Evolutionary conservation across 2,888 invertebrate genomes (phyloP).

Genomic region (Hypselothyrea guttata): DNA sequence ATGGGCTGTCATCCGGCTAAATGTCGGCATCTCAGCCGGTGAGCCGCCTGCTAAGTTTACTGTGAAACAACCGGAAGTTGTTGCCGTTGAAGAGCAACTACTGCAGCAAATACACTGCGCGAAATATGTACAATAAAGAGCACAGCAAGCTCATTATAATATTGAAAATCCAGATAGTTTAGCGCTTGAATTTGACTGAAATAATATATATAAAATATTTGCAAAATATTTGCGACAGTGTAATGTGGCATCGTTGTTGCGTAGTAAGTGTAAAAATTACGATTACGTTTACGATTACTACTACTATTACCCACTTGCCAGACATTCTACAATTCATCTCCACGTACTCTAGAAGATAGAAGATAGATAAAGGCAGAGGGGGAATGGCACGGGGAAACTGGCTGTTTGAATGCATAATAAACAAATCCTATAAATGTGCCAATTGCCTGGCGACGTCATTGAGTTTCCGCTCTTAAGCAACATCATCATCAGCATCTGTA

Average conservation of each 20-base stretch:
- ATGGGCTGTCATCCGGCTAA: constrained; percentile 55
- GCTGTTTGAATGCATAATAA: constrained; percentile 58
- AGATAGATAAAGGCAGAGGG: too few relatives aligned
- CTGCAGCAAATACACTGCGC: too few relatives aligned
- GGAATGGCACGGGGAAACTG: not conserved
- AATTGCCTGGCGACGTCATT: constrained; percentile 70
- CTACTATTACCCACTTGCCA: constrained; percentile 67
- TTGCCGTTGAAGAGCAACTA: constrained; percentile 38
- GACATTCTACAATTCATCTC: constrained; percentile 33
- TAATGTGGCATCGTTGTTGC: not conserved
- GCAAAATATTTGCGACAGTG: too few relatives aligned
- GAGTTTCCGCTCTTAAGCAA: constrained; percentile 24
- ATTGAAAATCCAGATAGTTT: not conserved
- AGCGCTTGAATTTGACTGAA: too few relatives aligned
- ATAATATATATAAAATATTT: too few relatives aligned
- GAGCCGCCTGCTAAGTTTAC: constrained; percentile 2
- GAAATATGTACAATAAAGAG: too few relatives aligned
- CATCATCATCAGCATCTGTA: constrained; percentile 3
- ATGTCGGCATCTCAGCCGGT: constrained; percentile 39
- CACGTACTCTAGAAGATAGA: not conserved
- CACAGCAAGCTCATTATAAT: constrained; percentile 15
- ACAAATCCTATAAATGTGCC: constrained; percentile 72
- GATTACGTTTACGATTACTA: constrained; percentile 42
- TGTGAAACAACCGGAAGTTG: constrained; percentile 31
- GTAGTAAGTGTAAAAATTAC: constrained; percentile 41